Base-by-base conservation (phyloP, 2,888 invertebrate species). In the Nematopogon swammerdamellus region DNA sequence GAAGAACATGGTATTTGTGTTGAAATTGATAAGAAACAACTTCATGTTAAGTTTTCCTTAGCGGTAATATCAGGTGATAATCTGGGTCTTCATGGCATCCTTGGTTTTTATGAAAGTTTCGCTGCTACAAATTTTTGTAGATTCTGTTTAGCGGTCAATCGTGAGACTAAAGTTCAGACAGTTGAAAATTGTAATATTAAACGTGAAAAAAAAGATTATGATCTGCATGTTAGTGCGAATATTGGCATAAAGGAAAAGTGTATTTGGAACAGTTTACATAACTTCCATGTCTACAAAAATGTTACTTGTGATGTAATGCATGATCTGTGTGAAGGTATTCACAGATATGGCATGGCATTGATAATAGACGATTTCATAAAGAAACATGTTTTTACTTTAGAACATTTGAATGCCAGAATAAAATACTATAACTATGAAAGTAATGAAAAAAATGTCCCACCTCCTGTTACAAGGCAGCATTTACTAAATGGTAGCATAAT, bases 271-370 rank as follows among this genome's bases (percentile, higher is more conserved):
- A 11, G 36, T 11, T 47, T 52, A 36, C 8, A 10, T 30, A 17
- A 44, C 53, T 63, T 60, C 57, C 60, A 65, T 57, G 49, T 55
- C 44, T 59, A 58, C 47, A 49, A 54, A 36, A 64, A 63, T 56
- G 20, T 56, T 11, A 55, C 55, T 8, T 59, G 58, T 54, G 65
- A 64, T 51, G 53, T 62, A 14, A 60, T 63, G 60, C 64, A 65
- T 47, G 62, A 65, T 51, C 46, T 61, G 19, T 57, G 52, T 52
- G 57, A 60, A 50, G 60, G 61, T 18, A 50, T 61, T 19, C 53
- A 53, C 47, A 49, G 60, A 46, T 60, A 63, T 54, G 61, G 56
- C 30, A 59, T 62, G 58, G 55, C 57, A 3, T 47, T 53, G 43
- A 58, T 63, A 17, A 58, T 62, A 19, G 30, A 53, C 42, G 44